These are phyloP conservation scores for Agelastica alni DNA, from an alignment of 2,888 invertebrate species.

Conservation along the genomic window DNA sequence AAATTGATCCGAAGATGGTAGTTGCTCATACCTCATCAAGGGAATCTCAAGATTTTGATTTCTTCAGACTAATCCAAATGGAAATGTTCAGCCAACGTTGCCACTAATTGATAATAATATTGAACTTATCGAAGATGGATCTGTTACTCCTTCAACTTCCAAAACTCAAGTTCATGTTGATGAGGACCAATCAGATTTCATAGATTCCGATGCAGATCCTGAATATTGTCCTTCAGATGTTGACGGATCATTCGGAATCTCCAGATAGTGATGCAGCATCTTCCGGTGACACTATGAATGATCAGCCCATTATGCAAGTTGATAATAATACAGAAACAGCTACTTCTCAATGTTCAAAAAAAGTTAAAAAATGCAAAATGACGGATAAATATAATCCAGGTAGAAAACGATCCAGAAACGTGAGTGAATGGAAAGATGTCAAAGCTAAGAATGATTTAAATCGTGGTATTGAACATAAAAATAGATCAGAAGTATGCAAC, in stretches of 20 bases:
- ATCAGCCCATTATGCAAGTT: no score
- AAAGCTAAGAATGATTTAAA: constrained; percentile 22
- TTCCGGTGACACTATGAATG: no score
- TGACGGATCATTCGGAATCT: no score
- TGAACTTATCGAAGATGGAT: background rate
- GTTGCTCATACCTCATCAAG: background rate
- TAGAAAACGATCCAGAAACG: constrained; percentile 17
- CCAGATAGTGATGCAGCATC: no score
- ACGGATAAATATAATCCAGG: background rate
- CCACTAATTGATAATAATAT: no score
- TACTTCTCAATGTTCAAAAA: no score
- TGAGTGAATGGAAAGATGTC: constrained; percentile 15
- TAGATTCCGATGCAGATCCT: constrained; percentile 6
- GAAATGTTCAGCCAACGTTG: constrained; percentile 2
- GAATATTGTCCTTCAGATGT: constrained; percentile 4
- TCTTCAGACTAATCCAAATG: no score
- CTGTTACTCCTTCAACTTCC: background rate
- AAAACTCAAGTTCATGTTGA: background rate
- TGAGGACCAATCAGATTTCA: background rate
- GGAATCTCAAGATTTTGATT: background rate
- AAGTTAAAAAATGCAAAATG: constrained; percentile 5
- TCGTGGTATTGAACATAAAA: constrained; percentile 19
- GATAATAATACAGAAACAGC: no score
- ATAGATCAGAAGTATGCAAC: constrained; percentile 15
- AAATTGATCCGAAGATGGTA: background rate